These are phyloP conservation scores for Clavelina lepadiformis DNA, from an alignment of 23 tunicate genomes.

Conservation along the genomic window DNA sequence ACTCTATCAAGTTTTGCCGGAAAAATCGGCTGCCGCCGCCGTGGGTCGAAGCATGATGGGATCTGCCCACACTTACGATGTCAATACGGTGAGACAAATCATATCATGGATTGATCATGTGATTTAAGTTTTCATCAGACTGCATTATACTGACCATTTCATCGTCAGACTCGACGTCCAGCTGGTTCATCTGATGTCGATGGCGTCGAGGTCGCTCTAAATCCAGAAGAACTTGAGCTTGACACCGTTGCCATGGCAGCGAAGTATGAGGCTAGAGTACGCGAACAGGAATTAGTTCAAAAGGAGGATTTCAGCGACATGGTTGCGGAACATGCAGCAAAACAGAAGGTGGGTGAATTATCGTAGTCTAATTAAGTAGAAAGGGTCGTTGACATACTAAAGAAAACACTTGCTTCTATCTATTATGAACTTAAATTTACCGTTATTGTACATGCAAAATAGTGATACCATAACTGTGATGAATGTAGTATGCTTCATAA, in stretches of 20 bases:
- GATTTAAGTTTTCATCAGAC: too few species aligned
- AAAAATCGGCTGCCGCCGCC: slow-evolving; percentile 51
- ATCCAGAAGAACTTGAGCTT: slow-evolving; percentile 88
- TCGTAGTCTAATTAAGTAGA: too few species aligned
- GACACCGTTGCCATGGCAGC: slow-evolving; percentile 96
- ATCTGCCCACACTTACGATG: slow-evolving; percentile 91
- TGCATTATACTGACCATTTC: background rate
- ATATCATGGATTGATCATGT: too few species aligned
- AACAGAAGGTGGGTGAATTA: slow-evolving; percentile 73
- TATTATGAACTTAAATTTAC: too few species aligned
- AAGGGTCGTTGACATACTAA: too few species aligned
- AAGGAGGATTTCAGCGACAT: slow-evolving; percentile 95
- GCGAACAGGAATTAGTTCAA: slow-evolving; percentile 70
- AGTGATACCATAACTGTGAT: too few species aligned
- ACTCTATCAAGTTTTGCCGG: slow-evolving; percentile 82
- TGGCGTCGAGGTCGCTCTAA: slow-evolving; percentile 81
- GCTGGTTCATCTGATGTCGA: slow-evolving; percentile 21
- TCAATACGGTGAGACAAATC: slow-evolving; percentile 59
- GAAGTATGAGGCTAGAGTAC: slow-evolving; percentile 77
- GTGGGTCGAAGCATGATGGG: slow-evolving; percentile 95
- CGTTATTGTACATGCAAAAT: too few species aligned
- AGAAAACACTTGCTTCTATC: too few species aligned
- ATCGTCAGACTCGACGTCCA: background rate
- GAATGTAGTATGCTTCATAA: too few species aligned
- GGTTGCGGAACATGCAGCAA: slow-evolving; percentile 98